Evolutionary conservation across 53 echinoderm and acorn worm species (phyloP).

Genomic region (Henricia sp.): DNA sequence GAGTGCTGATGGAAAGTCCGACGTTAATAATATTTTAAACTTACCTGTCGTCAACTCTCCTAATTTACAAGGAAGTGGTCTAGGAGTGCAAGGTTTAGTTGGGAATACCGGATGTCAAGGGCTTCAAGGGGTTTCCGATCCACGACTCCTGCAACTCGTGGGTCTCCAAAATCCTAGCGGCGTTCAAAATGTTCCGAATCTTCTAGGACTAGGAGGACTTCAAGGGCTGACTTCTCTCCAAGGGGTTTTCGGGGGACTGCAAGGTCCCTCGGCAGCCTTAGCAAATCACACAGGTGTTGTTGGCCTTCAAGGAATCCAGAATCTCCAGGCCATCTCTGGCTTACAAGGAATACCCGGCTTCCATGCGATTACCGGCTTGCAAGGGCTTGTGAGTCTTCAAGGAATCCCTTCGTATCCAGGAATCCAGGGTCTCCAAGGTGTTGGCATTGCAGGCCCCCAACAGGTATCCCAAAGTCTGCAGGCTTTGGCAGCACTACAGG

Average conservation of each 20-base stretch:
- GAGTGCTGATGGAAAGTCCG: neutral
- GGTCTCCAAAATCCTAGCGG: conserved; percentile 17
- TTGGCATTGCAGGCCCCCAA: neutral
- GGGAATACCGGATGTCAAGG: neutral
- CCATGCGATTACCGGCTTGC: conserved; percentile 24
- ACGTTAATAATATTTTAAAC: neutral
- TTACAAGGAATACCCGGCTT: conserved; percentile 23
- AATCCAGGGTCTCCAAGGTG: conserved; percentile 37
- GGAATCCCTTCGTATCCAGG: conserved; percentile 16
- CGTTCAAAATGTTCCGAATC: conserved; percentile 5
- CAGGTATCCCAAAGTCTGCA: neutral
- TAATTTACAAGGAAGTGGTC: conserved; percentile 17
- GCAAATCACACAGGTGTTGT: conserved; percentile 2
- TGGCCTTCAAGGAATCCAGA: conserved; percentile 20
- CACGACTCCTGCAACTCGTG: conserved; percentile 2
- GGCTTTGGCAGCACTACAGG: conserved; percentile 29
- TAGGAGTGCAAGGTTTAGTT: conserved; percentile 19
- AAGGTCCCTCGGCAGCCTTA: no score
- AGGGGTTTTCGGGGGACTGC: no score
- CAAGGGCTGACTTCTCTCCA: conserved; percentile 3
- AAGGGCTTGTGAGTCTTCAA: conserved; percentile 36
- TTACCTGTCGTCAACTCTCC: neutral
- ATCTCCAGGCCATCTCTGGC: conserved; percentile 13
- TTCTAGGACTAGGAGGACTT: neutral
- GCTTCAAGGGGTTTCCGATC: conserved; percentile 22